Evolutionary conservation across 2,797 vertebrate genomes (phyloP).

Genomic region (Enteromius radiatus): DNA sequence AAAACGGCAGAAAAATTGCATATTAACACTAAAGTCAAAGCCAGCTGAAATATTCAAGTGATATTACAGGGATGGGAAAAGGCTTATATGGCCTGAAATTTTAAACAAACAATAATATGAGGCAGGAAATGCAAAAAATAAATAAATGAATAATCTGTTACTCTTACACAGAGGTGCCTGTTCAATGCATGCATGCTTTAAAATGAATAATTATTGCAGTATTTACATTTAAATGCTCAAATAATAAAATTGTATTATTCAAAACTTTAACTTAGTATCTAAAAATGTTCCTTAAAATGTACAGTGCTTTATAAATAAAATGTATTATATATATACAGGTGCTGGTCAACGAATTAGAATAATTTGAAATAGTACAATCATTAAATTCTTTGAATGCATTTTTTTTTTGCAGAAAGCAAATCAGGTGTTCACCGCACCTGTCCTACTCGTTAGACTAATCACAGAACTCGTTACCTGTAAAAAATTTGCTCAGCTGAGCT

Average conservation of each 20-base stretch:
- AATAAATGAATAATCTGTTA: too few relatives aligned
- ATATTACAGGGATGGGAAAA: neutral
- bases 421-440: too few relatives aligned
- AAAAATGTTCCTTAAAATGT: too few relatives aligned
- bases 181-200: neutral
- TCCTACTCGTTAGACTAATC: too few relatives aligned
- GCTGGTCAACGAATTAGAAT: too few relatives aligned
- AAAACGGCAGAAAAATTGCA: neutral
- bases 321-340: too few relatives aligned
- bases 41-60: neutral
- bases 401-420: too few relatives aligned
- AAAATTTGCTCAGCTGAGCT: too few relatives aligned
- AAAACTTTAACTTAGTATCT: neutral
- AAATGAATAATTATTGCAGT: neutral
- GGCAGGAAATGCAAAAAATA: neutral
- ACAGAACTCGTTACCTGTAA: too few relatives aligned
- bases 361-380: too few relatives aligned
- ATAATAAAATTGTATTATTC: neutral
- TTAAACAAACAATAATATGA: neutral
- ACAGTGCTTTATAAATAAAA: too few relatives aligned
- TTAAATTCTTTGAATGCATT: too few relatives aligned
- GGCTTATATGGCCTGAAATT: neutral
- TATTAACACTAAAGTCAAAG: neutral
- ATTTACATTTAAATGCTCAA: neutral
- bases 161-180: neutral